A percentile compares a stretch with the other conserved stretches of the same genome.
Evolutionary conservation across 2,797 vertebrate species (phyloP).

Genomic region (Tragopan temminckii): DNA sequence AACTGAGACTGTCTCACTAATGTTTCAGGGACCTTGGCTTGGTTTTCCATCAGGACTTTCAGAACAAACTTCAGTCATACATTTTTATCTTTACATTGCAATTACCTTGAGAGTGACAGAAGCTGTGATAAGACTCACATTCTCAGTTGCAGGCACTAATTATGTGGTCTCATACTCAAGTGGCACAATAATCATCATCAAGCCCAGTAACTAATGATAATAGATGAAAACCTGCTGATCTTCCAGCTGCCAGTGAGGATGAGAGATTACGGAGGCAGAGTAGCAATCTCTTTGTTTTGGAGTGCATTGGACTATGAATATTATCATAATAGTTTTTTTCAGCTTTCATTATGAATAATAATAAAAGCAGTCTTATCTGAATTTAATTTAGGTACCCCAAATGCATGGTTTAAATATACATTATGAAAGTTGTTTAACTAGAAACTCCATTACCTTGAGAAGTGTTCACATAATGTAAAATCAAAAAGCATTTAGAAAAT

Average conservation of each 20-base stretch:
- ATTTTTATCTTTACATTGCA: background rate
- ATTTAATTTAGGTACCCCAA: background rate
- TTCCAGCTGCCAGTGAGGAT: constrained; percentile 59
- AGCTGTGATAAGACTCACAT: constrained; percentile 19
- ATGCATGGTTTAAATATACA: background rate
- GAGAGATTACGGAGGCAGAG: background rate
- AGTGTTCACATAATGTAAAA: background rate
- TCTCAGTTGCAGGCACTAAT: constrained; percentile 50
- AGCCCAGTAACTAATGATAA: constrained; percentile 66
- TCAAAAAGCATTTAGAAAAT: background rate
- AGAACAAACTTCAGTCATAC: background rate
- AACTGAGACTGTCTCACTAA: background rate
- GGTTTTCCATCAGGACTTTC: background rate
- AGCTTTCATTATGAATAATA: background rate
- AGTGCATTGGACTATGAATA: background rate
- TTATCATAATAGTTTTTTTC: background rate
- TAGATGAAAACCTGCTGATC: constrained; percentile 61
- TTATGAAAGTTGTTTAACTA: background rate
- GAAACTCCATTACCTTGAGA: background rate
- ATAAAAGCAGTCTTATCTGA: background rate
- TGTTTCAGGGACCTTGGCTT: background rate
- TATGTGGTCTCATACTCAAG: constrained; percentile 11
- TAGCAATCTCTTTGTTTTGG: constrained; percentile 37
- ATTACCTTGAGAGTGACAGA: background rate
- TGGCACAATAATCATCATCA: constrained; percentile 50